These are phyloP conservation scores for Chaenodraco wilsoni DNA, from an alignment of 2,797 vertebrate species.

Conservation along the genomic window DNA sequence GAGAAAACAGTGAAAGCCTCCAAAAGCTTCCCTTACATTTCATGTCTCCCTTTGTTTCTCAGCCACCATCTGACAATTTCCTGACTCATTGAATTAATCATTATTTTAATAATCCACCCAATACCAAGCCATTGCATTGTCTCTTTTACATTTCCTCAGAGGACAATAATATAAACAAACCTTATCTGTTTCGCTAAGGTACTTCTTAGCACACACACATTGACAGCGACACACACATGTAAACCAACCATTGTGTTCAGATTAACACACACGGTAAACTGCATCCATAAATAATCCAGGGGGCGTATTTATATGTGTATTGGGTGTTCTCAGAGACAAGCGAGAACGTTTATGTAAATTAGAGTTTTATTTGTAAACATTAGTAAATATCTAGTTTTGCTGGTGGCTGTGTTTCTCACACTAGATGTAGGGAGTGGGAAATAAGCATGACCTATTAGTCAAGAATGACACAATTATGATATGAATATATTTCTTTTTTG, in stretches of 20 bases:
- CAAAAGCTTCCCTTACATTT: neutral
- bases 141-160: neutral
- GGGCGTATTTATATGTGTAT: conserved; percentile 1
- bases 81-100: neutral
- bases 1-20: neutral
- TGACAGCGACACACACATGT: neutral
- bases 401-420: neutral
- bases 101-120: neutral
- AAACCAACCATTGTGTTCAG: neutral
- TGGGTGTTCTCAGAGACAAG: neutral
- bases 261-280: neutral
- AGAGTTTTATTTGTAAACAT: neutral
- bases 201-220: neutral
- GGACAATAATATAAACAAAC: conserved; percentile 15
- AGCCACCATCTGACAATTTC: neutral
- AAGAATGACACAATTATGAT: neutral
- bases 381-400: neutral
- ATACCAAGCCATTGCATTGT: neutral
- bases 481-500: neutral
- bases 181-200: neutral
- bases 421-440: too few species aligned
- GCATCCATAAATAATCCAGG: neutral
- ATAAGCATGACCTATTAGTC: neutral
- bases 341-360: neutral
- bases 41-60: neutral